A percentile compares a stretch with the other conserved stretches of the same genome.
phyloP scores from a whole-genome alignment of 2,888 invertebrate species.

The Hedya salicella region DNA sequence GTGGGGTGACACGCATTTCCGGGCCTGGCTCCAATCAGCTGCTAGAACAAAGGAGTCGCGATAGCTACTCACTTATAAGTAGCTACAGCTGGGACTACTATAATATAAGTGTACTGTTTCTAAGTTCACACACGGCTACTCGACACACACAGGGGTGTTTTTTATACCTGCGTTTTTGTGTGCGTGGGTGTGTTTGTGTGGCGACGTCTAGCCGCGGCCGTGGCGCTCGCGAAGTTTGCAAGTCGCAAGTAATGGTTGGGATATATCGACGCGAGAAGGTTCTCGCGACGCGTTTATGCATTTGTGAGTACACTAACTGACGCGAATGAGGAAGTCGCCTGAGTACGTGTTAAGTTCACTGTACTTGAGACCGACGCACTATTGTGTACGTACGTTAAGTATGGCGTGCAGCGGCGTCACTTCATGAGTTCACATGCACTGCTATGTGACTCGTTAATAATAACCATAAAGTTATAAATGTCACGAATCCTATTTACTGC shows the following conservation, averaged over 20 bases:
- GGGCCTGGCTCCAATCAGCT: slow-evolving; percentile 85
- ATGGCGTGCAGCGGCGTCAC: background rate
- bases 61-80: slow-evolving; percentile 83
- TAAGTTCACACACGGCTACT: slow-evolving; percentile 67
- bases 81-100: slow-evolving; percentile 74
- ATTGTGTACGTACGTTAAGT: background rate
- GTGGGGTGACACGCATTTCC: slow-evolving; percentile 85
- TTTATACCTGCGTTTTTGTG: slow-evolving; percentile 79
- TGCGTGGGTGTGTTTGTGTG: slow-evolving; percentile 72
- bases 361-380: slow-evolving; percentile 42
- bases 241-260: slow-evolving; percentile 70
- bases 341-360: slow-evolving; percentile 48
- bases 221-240: slow-evolving; percentile 70
- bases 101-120: slow-evolving; percentile 68
- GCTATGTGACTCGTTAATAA: too few species aligned
- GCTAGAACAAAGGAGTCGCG: slow-evolving; percentile 85
- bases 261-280: slow-evolving; percentile 63
- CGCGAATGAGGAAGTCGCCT: slow-evolving; percentile 56
- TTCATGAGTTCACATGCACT: background rate
- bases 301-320: slow-evolving; percentile 63
- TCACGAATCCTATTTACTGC: too few species aligned
- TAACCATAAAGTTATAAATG: too few species aligned
- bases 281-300: slow-evolving; percentile 54
- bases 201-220: slow-evolving; percentile 66
- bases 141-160: slow-evolving; percentile 65